phyloP scores from a whole-genome alignment of 2,888 invertebrate genomes.

The Thymelicus lineola region DNA sequence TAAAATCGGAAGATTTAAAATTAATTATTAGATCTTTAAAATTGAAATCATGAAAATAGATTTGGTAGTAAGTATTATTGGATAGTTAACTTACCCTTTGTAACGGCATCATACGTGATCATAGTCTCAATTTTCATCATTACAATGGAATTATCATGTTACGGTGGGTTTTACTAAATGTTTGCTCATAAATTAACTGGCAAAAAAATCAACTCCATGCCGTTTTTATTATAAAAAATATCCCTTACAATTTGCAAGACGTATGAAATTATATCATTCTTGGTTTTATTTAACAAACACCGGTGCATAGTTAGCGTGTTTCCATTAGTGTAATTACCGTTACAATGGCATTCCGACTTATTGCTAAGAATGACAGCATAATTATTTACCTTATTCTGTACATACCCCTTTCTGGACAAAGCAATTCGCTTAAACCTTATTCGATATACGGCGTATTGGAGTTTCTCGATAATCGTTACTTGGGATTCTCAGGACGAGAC shows the following conservation, averaged over 20 bases:
- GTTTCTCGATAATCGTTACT: slow-evolving; percentile 15
- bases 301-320: slow-evolving; percentile 10
- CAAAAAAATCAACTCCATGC: too few relatives aligned
- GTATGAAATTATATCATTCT: slow-evolving; percentile 16
- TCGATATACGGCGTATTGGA: neutral
- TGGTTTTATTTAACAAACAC: slow-evolving; percentile 1
- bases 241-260: slow-evolving; percentile 3
- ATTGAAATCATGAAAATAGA: too few relatives aligned
- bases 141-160: too few relatives aligned
- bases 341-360: slow-evolving; percentile 12
- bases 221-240: slow-evolving; percentile 11
- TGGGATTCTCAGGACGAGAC: neutral
- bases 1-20: too few relatives aligned
- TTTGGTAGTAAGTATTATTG: too few relatives aligned
- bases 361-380: slow-evolving; percentile 27
- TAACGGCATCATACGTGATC: too few relatives aligned
- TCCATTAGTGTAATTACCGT: slow-evolving; percentile 9
- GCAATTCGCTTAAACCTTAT: slow-evolving; percentile 15
- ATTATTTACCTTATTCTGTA: slow-evolving; percentile 19
- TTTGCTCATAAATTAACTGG: too few relatives aligned
- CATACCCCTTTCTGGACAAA: slow-evolving; percentile 16
- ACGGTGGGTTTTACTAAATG: too few relatives aligned
- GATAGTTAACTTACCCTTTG: too few relatives aligned
- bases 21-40: too few relatives aligned
- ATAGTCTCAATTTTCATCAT: too few relatives aligned